Conservation (phyloP, 2,797 vertebrate genomes). For the Tragelaphus oryx region DNA sequence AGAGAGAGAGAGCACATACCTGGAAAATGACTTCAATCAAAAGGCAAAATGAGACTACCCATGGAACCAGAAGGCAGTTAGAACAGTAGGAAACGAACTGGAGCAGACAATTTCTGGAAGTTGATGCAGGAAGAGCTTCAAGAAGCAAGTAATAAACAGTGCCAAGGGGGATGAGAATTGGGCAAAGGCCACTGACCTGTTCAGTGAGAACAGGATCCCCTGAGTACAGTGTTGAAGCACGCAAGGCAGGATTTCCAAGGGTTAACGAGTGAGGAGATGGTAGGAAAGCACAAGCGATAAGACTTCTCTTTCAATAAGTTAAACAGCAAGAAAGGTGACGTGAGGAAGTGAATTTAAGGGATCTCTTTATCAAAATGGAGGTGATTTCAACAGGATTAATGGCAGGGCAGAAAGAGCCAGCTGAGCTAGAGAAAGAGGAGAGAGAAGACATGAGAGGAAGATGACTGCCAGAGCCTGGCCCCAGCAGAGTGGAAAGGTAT, state of each 20-base stretch:
- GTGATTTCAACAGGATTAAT: not conserved
- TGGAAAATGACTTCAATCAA: conserved; percentile 43
- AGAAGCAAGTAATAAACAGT: not conserved
- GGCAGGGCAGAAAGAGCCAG: not conserved
- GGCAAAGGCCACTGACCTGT: not conserved
- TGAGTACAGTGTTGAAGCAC: not conserved
- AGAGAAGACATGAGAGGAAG: not conserved
- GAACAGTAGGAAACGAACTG: not conserved
- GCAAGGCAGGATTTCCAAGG: not conserved
- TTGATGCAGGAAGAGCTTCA: not conserved
- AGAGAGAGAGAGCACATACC: not conserved
- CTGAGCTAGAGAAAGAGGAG: not conserved
- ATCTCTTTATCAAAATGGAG: not conserved
- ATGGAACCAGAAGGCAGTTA: conserved; percentile 23
- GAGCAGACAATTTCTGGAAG: conserved; percentile 33
- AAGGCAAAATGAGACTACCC: conserved; percentile 37
- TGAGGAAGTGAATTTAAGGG: not conserved
- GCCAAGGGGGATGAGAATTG: not conserved
- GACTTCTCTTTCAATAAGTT: not conserved
- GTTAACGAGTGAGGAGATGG: not conserved
- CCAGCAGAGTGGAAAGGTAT: not conserved
- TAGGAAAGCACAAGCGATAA: not conserved
- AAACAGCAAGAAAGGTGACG: not conserved
- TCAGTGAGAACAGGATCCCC: not conserved
- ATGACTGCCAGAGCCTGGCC: not conserved